Conservation (phyloP, 2,113 vertebrate genomes). For the Polypterus bichir region DNA sequence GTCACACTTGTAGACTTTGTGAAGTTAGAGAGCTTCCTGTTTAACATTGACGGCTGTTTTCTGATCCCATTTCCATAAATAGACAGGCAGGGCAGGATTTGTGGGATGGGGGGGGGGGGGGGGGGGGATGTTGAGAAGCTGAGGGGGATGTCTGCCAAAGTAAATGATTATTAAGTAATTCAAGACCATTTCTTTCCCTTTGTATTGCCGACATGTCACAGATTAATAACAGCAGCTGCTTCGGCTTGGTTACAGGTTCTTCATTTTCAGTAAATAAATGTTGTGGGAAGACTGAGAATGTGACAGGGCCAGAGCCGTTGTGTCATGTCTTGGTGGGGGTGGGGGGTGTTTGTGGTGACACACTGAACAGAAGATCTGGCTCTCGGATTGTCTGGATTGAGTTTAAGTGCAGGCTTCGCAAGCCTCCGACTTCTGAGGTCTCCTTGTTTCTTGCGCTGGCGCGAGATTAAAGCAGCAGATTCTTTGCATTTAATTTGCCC, state of each 20-base stretch:
- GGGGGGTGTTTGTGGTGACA: slow-evolving; percentile 26
- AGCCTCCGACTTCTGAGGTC: neutral
- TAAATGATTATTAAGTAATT: slow-evolving; percentile 34
- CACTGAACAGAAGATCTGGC: slow-evolving; percentile 9
- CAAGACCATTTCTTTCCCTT: slow-evolving; percentile 18
- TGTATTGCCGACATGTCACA: slow-evolving; percentile 20
- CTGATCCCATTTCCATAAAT: slow-evolving; percentile 28
- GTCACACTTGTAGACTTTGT: neutral
- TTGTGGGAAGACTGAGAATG: neutral
- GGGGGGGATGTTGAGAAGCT: no score
- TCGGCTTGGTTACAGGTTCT: neutral
- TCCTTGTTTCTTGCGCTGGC: neutral
- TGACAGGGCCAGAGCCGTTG: slow-evolving; percentile 20
- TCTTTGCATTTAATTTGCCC: slow-evolving; percentile 36
- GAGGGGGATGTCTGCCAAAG: slow-evolving; percentile 20
- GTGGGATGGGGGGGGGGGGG: no score
- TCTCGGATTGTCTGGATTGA: slow-evolving; percentile 21
- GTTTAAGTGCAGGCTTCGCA: slow-evolving; percentile 13
- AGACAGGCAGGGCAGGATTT: slow-evolving; percentile 13
- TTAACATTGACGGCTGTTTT: slow-evolving; percentile 9
- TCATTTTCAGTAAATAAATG: neutral
- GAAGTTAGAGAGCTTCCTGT: slow-evolving; percentile 13
- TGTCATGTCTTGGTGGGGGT: slow-evolving; percentile 28
- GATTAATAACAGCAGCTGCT: slow-evolving; percentile 26
- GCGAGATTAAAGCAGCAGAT: slow-evolving; percentile 4